Percentiles rank a stretch among this genome's conserved stretches.
These are phyloP conservation scores for Dascyllus trimaculatus DNA, from an alignment of 2,113 vertebrate genomes.

Conservation along the genomic window DNA sequence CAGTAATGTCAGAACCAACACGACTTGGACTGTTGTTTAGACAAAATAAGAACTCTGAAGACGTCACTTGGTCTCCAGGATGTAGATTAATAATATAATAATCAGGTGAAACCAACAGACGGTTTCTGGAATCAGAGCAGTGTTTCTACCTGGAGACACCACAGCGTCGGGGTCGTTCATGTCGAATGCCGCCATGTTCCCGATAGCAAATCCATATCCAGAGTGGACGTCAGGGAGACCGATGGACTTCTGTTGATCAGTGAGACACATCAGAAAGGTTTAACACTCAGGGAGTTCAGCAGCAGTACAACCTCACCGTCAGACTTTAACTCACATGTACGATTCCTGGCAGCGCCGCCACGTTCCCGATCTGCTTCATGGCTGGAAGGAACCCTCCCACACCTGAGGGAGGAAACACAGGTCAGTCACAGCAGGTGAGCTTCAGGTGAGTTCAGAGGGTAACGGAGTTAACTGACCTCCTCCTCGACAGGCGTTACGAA, in stretches of 20 bases:
- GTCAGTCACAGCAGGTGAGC: neutral
- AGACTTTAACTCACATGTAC: slow-evolving; percentile 86
- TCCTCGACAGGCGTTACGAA: slow-evolving; percentile 94
- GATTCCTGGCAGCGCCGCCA: slow-evolving; percentile 96
- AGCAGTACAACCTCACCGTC: no score
- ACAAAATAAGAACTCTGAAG: no score
- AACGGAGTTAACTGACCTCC: slow-evolving; percentile 85
- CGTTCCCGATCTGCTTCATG: slow-evolving; percentile 99
- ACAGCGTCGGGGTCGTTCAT: slow-evolving; percentile 93
- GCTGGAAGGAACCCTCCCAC: slow-evolving; percentile 96
- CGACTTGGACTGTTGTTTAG: no score
- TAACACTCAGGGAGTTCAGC: neutral
- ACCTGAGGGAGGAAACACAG: slow-evolving; percentile 76
- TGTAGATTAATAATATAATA: no score
- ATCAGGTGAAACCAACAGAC: no score
- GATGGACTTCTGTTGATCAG: slow-evolving; percentile 89
- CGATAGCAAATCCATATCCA: slow-evolving; percentile 98
- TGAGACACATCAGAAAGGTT: neutral
- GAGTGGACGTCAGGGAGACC: slow-evolving; percentile 98
- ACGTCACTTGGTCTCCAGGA: no score
- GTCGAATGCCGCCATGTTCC: slow-evolving; percentile 99
- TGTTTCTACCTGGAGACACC: slow-evolving; percentile 91
- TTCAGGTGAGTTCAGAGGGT: fast-evolving
- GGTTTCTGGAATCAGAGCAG: no score
- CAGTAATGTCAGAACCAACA: no score